phyloP scores from a whole-genome alignment of 2,888 invertebrate genomes.

The Acrobeloides nanus region DNA sequence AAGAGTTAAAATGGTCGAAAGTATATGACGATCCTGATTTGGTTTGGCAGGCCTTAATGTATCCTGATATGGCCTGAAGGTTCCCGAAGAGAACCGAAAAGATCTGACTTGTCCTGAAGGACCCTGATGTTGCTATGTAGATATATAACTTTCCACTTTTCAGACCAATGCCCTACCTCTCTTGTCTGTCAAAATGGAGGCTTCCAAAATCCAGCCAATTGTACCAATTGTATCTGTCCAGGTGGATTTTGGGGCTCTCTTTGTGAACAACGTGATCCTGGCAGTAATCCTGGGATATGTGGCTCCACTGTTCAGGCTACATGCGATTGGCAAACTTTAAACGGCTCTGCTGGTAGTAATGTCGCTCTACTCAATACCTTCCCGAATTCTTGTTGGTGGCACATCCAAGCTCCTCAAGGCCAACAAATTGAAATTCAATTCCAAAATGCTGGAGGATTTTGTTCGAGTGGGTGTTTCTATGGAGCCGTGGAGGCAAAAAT shows the following conservation, averaged over 20 bases:
- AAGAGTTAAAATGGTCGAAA: too few species aligned
- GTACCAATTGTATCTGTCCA: slow-evolving; percentile 39
- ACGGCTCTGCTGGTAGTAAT: slow-evolving; percentile 4
- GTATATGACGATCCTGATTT: too few species aligned
- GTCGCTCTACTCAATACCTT: slow-evolving; percentile 20
- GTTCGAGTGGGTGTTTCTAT: slow-evolving; percentile 41
- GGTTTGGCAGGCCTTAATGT: too few species aligned
- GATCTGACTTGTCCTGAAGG: too few species aligned
- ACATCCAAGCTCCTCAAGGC: slow-evolving; percentile 24
- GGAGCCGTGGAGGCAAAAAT: slow-evolving; percentile 44
- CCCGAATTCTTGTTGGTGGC: slow-evolving; percentile 19
- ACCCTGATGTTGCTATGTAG: too few species aligned
- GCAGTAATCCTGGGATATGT: slow-evolving; percentile 8
- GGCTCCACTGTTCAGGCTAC: slow-evolving; percentile 16
- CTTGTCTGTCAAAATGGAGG: slow-evolving; percentile 41
- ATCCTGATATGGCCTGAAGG: too few species aligned
- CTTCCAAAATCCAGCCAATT: slow-evolving; percentile 35
- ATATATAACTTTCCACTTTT: too few species aligned
- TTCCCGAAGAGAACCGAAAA: too few species aligned
- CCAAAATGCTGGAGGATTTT: slow-evolving; percentile 22
- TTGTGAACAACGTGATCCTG: slow-evolving; percentile 12
- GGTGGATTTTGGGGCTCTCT: slow-evolving; percentile 38
- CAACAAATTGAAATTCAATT: slow-evolving; percentile 31
- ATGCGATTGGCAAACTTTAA: slow-evolving; percentile 10
- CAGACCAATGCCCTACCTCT: too few species aligned